Percentiles rank a stretch among this genome's conserved stretches.
Conservation (phyloP, 2,797 vertebrate genomes). For the Chloroceryle inda region DNA sequence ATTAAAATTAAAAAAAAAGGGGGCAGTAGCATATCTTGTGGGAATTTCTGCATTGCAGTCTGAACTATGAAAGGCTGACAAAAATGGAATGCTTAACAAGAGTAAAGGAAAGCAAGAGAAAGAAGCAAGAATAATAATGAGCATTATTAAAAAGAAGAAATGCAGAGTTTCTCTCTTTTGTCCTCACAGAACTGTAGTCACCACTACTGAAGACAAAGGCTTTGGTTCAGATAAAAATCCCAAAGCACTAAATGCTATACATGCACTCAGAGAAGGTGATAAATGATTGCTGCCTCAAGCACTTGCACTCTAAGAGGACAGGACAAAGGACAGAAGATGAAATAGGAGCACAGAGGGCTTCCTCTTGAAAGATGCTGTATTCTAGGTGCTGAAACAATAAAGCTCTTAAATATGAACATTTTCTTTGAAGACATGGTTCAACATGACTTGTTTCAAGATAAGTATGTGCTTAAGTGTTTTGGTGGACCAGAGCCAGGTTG, state of each 20-base stretch:
- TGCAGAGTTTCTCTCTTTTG: background rate
- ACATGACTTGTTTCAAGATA: background rate
- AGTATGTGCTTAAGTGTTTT: background rate
- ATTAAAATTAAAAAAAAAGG: background rate
- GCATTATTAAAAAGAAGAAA: background rate
- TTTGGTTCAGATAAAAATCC: constrained; percentile 41
- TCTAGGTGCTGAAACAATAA: constrained; percentile 20
- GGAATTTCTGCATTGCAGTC: constrained; percentile 7
- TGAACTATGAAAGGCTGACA: constrained; percentile 20
- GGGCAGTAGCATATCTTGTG: background rate
- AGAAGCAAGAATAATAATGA: constrained; percentile 54
- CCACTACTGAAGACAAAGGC: background rate
- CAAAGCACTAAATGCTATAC: background rate
- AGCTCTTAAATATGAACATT: background rate
- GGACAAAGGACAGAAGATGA: constrained; percentile 42
- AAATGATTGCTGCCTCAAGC: constrained; percentile 24
- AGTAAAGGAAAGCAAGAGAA: constrained; percentile 5
- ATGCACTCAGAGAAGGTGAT: background rate
- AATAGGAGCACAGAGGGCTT: background rate
- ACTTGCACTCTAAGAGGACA: background rate
- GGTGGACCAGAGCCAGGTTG: background rate
- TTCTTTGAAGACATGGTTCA: constrained; percentile 13
- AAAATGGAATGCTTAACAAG: background rate
- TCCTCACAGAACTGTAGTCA: background rate
- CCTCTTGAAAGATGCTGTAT: background rate